Percentiles rank a stretch among this genome's conserved stretches.
phyloP scores from a whole-genome alignment of 2,888 invertebrate species.

The Orthonychiurus folsomi region DNA sequence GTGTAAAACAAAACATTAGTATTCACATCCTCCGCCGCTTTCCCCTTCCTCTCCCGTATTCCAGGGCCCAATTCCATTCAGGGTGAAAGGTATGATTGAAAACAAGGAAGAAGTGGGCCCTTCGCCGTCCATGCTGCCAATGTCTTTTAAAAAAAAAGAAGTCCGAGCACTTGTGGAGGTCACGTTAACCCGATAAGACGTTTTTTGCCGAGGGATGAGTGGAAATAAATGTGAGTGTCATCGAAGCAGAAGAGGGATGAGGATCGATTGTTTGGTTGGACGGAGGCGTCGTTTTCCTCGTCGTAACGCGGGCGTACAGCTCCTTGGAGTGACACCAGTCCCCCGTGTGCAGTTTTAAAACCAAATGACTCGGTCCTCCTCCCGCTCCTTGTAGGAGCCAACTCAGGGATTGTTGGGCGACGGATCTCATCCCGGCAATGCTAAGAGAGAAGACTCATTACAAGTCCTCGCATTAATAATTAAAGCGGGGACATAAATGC shows the following conservation, averaged over 20 bases:
- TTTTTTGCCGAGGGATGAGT: background rate
- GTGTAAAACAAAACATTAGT: slow-evolving; percentile 19
- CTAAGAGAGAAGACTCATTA: slow-evolving; percentile 18
- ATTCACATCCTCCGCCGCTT: slow-evolving; percentile 4
- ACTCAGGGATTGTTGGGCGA: background rate
- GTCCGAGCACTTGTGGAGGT: no score
- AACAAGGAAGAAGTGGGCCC: no score
- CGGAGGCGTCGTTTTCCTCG: background rate
- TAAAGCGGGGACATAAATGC: slow-evolving; percentile 20
- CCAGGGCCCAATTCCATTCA: no score
- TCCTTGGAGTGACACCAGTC: slow-evolving; percentile 26
- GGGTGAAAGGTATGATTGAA: no score
- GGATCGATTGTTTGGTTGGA: background rate
- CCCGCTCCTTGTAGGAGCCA: background rate
- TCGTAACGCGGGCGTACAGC: background rate
- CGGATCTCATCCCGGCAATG: background rate
- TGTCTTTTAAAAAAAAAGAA: no score
- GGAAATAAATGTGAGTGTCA: background rate
- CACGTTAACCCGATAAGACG: no score
- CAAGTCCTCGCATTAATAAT: slow-evolving; percentile 19
- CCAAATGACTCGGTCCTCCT: slow-evolving; percentile 25
- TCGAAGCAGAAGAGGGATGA: background rate
- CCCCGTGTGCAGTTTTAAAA: slow-evolving; percentile 25
- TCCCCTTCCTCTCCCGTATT: background rate
- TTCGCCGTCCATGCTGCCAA: no score